A percentile compares a stretch with the other conserved stretches of the same genome.
phyloP scores from a whole-genome alignment of 2,888 invertebrate genomes.

The Melieria omissa region DNA sequence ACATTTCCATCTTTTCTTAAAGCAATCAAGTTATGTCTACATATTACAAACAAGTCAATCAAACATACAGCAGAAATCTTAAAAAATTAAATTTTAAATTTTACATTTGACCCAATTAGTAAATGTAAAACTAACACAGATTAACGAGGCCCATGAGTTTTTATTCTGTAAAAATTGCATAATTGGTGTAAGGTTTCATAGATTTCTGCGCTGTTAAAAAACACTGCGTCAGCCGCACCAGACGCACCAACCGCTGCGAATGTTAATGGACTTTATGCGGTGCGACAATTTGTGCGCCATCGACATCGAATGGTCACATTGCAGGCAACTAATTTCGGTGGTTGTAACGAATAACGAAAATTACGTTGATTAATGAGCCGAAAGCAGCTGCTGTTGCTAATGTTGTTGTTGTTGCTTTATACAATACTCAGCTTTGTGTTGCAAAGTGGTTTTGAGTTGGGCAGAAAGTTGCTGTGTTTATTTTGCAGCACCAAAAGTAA shows the following conservation, averaged over 20 bases:
- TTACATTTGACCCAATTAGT: not conserved
- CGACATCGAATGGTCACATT: not conserved
- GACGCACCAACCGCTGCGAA: too few species aligned
- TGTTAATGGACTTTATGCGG: too few species aligned
- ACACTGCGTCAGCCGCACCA: not conserved
- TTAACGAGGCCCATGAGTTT: not conserved
- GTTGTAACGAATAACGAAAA: slow-evolving; percentile 6
- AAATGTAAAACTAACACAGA: not conserved
- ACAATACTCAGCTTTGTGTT: too few species aligned
- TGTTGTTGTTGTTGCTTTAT: too few species aligned
- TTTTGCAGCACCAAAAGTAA: too few species aligned
- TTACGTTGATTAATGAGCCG: slow-evolving; percentile 17
- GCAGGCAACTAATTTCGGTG: slow-evolving; percentile 6
- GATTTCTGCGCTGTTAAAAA: slow-evolving; percentile 8
- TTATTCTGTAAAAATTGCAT: slow-evolving; percentile 11
- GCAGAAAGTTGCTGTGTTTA: too few species aligned
- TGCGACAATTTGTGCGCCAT: not conserved
- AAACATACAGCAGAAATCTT: too few species aligned
- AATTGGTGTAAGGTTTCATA: slow-evolving; percentile 20
- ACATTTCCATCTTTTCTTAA: too few species aligned
- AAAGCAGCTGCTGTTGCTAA: not conserved
- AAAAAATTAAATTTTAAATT: not conserved
- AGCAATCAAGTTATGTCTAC: too few species aligned
- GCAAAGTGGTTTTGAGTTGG: too few species aligned
- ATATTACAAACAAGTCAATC: too few species aligned